Evolutionary conservation across 2,797 vertebrate genomes (phyloP).

Genomic region (Steatocranus sp.): DNA sequence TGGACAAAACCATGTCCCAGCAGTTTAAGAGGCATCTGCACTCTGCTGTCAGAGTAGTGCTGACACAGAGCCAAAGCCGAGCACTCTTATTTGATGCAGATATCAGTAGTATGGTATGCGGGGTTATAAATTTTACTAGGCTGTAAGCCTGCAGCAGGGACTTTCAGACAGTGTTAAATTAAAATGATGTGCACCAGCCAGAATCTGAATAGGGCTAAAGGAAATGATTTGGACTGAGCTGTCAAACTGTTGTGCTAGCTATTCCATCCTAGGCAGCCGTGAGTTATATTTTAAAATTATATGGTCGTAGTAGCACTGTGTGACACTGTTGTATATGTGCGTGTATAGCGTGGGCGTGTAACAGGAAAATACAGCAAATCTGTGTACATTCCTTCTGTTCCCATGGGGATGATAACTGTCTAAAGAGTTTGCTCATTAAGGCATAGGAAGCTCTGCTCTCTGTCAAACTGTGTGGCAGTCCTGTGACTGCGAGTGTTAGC

Average conservation of each 20-base stretch:
- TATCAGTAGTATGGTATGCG: background rate
- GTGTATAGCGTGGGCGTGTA: background rate
- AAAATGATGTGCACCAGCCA: constrained; percentile 29
- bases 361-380: constrained; percentile 22
- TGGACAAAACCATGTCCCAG: background rate
- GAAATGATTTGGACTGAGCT: constrained; percentile 18
- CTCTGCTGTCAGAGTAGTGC: constrained; percentile 3
- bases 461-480: constrained; percentile 16
- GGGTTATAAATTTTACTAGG: constrained; percentile 21
- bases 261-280: background rate
- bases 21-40: background rate
- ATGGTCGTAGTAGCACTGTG: background rate
- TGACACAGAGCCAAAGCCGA: background rate
- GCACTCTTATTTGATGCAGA: constrained; percentile 5
- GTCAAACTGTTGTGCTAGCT: background rate
- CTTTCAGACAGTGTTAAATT: constrained; percentile 19
- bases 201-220: constrained; percentile 11
- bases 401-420: constrained; percentile 39
- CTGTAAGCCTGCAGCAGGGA: constrained; percentile 16
- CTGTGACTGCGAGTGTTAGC: background rate
- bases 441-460: constrained; percentile 21
- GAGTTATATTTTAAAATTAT: background rate
- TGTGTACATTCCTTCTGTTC: constrained; percentile 52
- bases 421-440: constrained; percentile 55
- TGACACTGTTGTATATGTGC: background rate